Evolutionary conservation across 1,140 invertebrate genomes (phyloP).

Genomic region (Pomacea maculata): DNA sequence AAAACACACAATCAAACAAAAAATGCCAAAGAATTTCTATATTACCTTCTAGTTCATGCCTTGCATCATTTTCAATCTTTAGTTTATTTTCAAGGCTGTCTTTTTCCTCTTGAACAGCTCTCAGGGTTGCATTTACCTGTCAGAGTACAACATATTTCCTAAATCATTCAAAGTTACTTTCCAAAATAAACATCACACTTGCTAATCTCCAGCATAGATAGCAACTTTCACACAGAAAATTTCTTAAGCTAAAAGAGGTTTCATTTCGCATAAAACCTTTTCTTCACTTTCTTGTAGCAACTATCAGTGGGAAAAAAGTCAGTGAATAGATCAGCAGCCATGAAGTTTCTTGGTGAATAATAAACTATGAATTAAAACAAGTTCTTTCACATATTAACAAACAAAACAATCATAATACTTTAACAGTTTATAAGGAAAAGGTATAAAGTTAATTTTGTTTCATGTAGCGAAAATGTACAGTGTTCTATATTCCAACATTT

Average conservation of each 20-base stretch:
- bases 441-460: too few relatives aligned
- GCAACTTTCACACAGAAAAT: neutral
- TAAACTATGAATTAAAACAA: too few relatives aligned
- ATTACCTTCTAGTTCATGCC: conserved; percentile 67
- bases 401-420: neutral
- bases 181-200: neutral
- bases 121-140: conserved; percentile 54
- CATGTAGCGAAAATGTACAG: too few relatives aligned
- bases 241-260: too few relatives aligned
- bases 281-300: too few relatives aligned
- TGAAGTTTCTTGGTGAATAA: too few relatives aligned
- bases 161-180: neutral
- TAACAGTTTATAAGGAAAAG: too few relatives aligned
- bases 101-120: conserved; percentile 61
- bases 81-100: conserved; percentile 62
- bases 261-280: too few relatives aligned
- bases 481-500: too few relatives aligned
- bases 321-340: too few relatives aligned
- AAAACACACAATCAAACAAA: too few relatives aligned
- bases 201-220: neutral
- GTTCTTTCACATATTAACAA: neutral
- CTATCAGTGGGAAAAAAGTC: too few relatives aligned
- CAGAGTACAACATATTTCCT: neutral
- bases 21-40: neutral
- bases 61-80: conserved; percentile 62